Evolutionary conservation across 2,113 vertebrate genomes (phyloP).

Genomic region (Antechinus stuartii): DNA sequence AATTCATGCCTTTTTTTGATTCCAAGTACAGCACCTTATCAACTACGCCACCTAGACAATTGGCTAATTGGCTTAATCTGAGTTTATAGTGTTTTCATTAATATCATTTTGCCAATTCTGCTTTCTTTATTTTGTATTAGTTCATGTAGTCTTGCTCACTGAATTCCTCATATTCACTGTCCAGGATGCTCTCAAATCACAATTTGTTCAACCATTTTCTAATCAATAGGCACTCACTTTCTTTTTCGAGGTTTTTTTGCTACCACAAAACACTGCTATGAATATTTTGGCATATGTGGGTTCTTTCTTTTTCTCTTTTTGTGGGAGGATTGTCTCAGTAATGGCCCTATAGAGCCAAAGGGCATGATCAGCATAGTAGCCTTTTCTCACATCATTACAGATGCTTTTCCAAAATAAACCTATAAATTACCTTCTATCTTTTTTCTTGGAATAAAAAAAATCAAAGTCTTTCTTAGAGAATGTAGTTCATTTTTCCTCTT

Average conservation of each 20-base stretch:
- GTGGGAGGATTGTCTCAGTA: neutral
- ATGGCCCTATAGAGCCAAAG: neutral
- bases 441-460: conserved; percentile 65
- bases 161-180: neutral
- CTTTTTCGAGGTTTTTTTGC: neutral
- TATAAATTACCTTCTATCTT: conserved; percentile 52
- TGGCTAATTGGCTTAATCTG: neutral
- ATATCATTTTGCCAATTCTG: neutral
- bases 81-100: neutral
- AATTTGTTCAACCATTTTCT: neutral
- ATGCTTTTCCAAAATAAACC: neutral
- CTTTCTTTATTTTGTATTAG: neutral
- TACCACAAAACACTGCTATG: neutral
- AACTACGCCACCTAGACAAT: neutral
- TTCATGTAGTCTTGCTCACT: neutral
- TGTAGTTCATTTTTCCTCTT: conserved; percentile 37
- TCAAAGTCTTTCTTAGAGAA: conserved; percentile 63
- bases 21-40: neutral
- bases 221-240: neutral
- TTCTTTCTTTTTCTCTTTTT: neutral
- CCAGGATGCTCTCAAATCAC: neutral
- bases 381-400: neutral
- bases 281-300: neutral
- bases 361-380: neutral
- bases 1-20: neutral